Base-by-base conservation (phyloP, 2,888 invertebrate species). In the Archaeoteleia sp. region DNA sequence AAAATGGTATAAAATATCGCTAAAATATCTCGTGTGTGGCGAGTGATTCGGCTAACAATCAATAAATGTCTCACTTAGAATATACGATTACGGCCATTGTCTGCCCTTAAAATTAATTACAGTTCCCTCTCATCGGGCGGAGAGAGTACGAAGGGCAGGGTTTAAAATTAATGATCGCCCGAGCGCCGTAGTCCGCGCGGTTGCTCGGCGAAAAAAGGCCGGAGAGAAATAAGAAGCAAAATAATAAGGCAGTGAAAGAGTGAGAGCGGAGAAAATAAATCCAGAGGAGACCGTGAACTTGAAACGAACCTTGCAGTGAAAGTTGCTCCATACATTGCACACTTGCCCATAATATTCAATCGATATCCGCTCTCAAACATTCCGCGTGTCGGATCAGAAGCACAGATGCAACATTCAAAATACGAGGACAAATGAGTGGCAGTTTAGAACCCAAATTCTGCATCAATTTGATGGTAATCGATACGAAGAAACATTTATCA, bases 261-360 rank as follows among this genome's bases (percentile, higher is more conserved):
- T 46, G 32, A 46, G 55, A 57, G 55, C 37, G 46, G 23, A 45
- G 45, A 53, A 49, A 61, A 45, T 45, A 55, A 63, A 51, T 55
- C 43, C 30, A 17, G 12, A 6, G 29, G 35, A 32, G 54, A 55
- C 55, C 67, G 17, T 67, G 67, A 67, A 67, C 67, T 67, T 67
- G 67, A 67, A 67, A 51, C 27, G 34, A 42, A 32, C 7, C 55
- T 57, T 20, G 57, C 32, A 62, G 67, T 57, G 67, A 67, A 67
- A 62, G 67, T 67, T 25, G 51, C 29, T 23, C 46, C 46, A 55
- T 37, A 48, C 43, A 48, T 30, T 34, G 20, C 5, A 20, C 20
- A 20, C 20, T 20, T 20, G 55, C 49, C 17, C 39, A 30, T 58
- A 60, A 48, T 49, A 55, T 61, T 46, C 30, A 35, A 42, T 43